Base-by-base conservation (phyloP, 1,140 invertebrate species). In the Hyles vespertilio region DNA sequence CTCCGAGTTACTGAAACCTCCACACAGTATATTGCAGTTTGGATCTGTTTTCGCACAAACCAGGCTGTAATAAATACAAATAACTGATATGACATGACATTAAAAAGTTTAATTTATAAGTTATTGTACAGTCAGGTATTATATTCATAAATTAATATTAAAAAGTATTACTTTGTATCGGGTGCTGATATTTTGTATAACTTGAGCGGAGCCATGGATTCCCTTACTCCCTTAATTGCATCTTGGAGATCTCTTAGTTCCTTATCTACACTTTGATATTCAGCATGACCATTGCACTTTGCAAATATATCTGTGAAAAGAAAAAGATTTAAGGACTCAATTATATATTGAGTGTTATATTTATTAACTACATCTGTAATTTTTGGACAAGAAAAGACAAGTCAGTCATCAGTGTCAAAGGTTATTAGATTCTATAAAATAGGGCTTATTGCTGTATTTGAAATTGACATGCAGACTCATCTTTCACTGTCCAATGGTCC, bases 161-260 rank as follows among this genome's bases (percentile, higher is more conserved):
- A 2, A 48, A 10, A 5, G 6, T 69, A 78, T 87, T 84, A 92
- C 92, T 92, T 89, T 68, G 92, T 89, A 67, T 92, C 86, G 51
- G 91, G 87, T 69, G 92, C 91, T 63, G 91, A 90, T 55, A 93
- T 87, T 70, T 91, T 90, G 68, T 92, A 92, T 60, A 93, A 80
- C 72, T 91, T 90, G 36, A 92, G 69, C n/a, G 92, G 90, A 56
- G 91, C 90, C 63, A 91, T 83, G 32, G 88, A 84, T 72, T 90
- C 92, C 67, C 87, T 75, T 22, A 92, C 91, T 61, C 90, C 90
- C 77, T 90, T 84, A 63, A 92, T 92, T 11, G 91, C 90, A 67
- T 92, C 92, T 68, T 92, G 91, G 2, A 93, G 77, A 69, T 92
- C 92, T 56, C 87, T 75, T 72, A 92, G 83, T 69, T 92, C 92